Evolutionary conservation across 2,888 invertebrate genomes (phyloP).

Genomic region (Glaucopsyche alexis): DNA sequence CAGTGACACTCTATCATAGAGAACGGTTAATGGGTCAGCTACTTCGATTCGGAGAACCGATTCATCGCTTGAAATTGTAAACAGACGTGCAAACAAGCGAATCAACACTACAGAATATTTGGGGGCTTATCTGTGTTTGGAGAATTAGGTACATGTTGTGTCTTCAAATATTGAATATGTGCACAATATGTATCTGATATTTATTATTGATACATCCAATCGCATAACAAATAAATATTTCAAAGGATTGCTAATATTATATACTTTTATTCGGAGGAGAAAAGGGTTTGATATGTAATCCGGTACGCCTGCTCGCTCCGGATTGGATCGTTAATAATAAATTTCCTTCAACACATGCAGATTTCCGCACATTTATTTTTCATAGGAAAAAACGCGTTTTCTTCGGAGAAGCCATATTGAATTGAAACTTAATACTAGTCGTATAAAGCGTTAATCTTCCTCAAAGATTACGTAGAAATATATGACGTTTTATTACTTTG

Average conservation of each 20-base stretch:
- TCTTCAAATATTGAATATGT: not conserved
- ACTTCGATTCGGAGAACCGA: not conserved
- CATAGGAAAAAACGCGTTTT: slow-evolving; percentile 2
- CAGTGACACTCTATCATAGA: slow-evolving; percentile 43
- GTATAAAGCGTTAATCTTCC: not conserved
- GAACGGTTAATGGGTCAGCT: slow-evolving; percentile 23
- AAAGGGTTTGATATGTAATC: slow-evolving; percentile 27
- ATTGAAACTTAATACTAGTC: not conserved
- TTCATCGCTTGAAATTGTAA: not conserved
- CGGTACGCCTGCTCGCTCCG: slow-evolving; percentile 16
- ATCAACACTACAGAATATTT: slow-evolving; percentile 3
- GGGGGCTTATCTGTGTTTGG: not conserved
- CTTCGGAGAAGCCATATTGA: not conserved
- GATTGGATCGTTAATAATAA: slow-evolving; percentile 27
- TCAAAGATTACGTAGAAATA: too few relatives aligned
- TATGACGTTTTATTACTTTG: too few relatives aligned
- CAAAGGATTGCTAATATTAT: slow-evolving; percentile 20
- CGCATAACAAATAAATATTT: slow-evolving; percentile 17
- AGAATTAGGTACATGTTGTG: not conserved
- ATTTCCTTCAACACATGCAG: slow-evolving; percentile 23
- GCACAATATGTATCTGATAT: slow-evolving; percentile 6
- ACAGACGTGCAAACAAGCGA: not conserved
- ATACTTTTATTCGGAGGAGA: slow-evolving; percentile 11
- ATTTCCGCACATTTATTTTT: slow-evolving; percentile 12
- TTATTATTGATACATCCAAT: slow-evolving; percentile 20